A percentile compares a stretch with the other conserved stretches of the same genome.
Conservation (phyloP, 2,888 invertebrate genomes). For the Julus scanicus region DNA sequence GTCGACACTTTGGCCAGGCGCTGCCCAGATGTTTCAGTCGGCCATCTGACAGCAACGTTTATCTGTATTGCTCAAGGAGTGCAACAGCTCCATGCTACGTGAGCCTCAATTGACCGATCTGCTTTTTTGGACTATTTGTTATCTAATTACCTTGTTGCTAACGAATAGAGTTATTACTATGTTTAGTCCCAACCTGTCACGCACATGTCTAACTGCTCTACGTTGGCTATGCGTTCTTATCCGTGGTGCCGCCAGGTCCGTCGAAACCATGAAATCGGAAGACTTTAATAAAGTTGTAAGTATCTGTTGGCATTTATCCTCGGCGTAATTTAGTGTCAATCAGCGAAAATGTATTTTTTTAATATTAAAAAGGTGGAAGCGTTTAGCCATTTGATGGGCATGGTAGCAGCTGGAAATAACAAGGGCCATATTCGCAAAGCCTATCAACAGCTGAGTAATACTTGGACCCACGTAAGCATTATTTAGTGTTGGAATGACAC, state of each 20-base stretch:
- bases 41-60: constrained; percentile 75
- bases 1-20: constrained; percentile 74
- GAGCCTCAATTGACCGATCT: constrained; percentile 66
- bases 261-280: constrained; percentile 49
- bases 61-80: constrained; percentile 74
- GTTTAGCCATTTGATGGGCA: constrained; percentile 58
- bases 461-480: constrained; percentile 59
- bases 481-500: not conserved
- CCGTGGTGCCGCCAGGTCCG: constrained; percentile 53
- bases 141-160: constrained; percentile 47
- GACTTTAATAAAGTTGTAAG: constrained; percentile 59
- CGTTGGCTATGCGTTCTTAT: constrained; percentile 56
- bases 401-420: constrained; percentile 58
- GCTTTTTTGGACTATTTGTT: constrained; percentile 52
- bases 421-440: constrained; percentile 58
- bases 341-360: not conserved
- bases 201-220: constrained; percentile 55
- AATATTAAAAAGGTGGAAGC: constrained; percentile 57
- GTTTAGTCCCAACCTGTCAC: constrained; percentile 57
- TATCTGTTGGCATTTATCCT: not conserved
- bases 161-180: constrained; percentile 35
- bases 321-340: not conserved
- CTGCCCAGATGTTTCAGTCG: constrained; percentile 78
- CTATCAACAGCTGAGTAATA: constrained; percentile 55
- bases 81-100: constrained; percentile 76